Percentiles rank a stretch among this genome's conserved stretches.
Evolutionary conservation across 2,888 invertebrate genomes (phyloP).

Genomic region (Pseudococcus longispinus): DNA sequence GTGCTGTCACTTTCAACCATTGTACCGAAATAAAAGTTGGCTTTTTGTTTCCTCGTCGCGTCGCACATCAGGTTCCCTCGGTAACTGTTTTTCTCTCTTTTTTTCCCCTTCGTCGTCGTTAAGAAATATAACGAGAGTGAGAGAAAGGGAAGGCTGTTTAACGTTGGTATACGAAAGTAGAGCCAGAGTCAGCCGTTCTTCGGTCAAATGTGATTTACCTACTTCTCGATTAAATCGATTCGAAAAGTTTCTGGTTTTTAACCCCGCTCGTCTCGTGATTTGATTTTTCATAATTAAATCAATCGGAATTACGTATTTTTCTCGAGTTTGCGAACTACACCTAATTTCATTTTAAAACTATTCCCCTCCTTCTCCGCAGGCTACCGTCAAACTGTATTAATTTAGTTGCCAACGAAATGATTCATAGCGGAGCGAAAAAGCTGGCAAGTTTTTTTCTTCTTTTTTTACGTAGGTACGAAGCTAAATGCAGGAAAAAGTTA

Average conservation of each 20-base stretch:
- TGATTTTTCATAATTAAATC: background rate
- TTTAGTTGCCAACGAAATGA: background rate
- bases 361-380: background rate
- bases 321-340: background rate
- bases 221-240: background rate
- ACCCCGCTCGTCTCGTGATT: background rate
- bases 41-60: constrained; percentile 4
- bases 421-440: background rate
- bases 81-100: background rate
- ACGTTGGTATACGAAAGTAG: background rate
- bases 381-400: background rate
- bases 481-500: background rate
- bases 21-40: constrained; percentile 14
- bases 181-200: background rate
- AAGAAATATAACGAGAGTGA: background rate
- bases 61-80: background rate
- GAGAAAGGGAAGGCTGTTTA: background rate
- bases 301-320: background rate
- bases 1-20: constrained; percentile 29
- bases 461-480: background rate
- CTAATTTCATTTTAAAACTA: background rate
- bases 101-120: background rate
- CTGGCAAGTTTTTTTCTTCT: background rate
- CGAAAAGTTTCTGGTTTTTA: background rate
- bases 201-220: constrained; percentile 14